phyloP scores from a whole-genome alignment of 2,113 vertebrate species.

The Paradoxurus hermaphroditus region DNA sequence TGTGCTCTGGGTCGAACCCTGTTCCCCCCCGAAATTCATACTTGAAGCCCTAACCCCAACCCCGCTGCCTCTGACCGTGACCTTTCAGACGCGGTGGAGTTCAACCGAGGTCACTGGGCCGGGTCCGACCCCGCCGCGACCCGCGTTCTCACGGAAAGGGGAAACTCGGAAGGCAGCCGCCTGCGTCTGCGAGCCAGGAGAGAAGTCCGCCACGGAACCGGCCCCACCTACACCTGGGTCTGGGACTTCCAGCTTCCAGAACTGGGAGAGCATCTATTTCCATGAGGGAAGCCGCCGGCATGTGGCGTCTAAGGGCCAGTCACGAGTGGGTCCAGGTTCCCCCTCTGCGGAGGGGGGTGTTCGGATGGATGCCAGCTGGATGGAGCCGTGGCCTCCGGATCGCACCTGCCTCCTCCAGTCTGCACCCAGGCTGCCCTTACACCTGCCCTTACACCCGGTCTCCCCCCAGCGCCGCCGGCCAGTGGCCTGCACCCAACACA shows the following conservation, averaged over 20 bases:
- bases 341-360: not conserved
- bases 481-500: rapidly evolving
- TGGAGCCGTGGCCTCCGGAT: not conserved
- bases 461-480: not conserved
- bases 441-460: not conserved
- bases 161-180: not conserved
- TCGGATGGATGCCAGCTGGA: not conserved
- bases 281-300: not conserved
- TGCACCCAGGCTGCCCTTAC: not conserved
- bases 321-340: not conserved
- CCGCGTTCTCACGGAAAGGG: rapidly evolving
- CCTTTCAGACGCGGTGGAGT: not conserved
- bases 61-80: not conserved
- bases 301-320: not conserved
- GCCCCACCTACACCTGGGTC: not conserved
- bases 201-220: not conserved
- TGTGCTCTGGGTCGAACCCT: not conserved
- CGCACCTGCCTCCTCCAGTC: not conserved
- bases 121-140: not conserved
- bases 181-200: not conserved
- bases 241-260: not conserved
- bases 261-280: not conserved
- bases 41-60: not conserved
- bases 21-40: rapidly evolving
- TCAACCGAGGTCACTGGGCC: not conserved